A percentile compares a stretch with the other conserved stretches of the same genome.
phyloP scores from a whole-genome alignment of 2,113 vertebrate genomes.

The Camelus dromedarius region DNA sequence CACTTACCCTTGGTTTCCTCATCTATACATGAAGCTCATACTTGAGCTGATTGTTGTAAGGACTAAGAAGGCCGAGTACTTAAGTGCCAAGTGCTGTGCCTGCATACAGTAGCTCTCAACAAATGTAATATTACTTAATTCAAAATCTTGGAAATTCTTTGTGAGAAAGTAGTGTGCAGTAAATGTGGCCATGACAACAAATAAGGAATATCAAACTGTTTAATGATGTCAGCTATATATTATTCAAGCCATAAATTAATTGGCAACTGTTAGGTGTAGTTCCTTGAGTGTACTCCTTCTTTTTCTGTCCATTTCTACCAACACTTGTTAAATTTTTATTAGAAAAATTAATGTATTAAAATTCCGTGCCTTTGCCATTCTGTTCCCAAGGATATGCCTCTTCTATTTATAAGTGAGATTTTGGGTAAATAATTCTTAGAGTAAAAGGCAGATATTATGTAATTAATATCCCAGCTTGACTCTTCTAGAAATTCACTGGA shows the following conservation, averaged over 20 bases:
- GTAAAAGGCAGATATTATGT: not conserved
- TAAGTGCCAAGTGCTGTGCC: not conserved
- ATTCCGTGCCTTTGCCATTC: not conserved
- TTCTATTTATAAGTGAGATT: constrained; percentile 42
- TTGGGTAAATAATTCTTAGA: constrained; percentile 23
- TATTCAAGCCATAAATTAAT: constrained; percentile 45
- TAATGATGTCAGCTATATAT: not conserved
- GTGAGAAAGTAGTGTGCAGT: not conserved
- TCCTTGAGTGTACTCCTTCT: not conserved
- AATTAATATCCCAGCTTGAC: not conserved
- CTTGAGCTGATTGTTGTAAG: not conserved
- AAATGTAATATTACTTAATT: not conserved
- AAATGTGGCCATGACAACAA: not conserved
- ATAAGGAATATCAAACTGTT: not conserved
- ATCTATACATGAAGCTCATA: not conserved
- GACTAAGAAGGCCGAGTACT: not conserved
- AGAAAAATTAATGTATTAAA: not conserved
- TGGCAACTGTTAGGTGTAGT: not conserved
- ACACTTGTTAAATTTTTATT: constrained; percentile 10
- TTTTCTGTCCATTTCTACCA: not conserved
- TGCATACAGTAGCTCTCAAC: not conserved
- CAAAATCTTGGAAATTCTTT: not conserved
- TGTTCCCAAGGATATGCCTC: not conserved
- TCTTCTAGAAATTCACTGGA: not conserved
- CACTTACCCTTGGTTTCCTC: not conserved